Evolutionary conservation across 2,797 vertebrate species (phyloP).

Genomic region (Trachops cirrhosus): DNA sequence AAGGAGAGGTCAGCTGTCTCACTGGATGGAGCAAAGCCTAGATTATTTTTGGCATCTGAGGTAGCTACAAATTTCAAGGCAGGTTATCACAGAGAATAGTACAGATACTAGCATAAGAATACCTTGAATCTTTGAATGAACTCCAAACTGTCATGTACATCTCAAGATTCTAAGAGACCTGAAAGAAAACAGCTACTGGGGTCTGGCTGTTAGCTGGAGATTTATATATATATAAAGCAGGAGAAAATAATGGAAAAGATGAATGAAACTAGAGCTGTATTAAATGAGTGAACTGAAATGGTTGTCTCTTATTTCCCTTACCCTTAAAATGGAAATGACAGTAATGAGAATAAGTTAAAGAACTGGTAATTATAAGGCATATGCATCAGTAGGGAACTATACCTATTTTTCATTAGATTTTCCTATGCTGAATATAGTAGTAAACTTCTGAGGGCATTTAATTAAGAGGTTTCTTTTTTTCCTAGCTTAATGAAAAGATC

Average conservation of each 20-base stretch:
- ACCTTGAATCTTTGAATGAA: neutral
- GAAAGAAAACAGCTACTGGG: neutral
- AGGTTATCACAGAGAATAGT: neutral
- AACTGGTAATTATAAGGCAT: neutral
- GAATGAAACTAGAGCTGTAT: neutral
- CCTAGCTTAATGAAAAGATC: slow-evolving; percentile 12
- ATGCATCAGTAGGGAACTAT: neutral
- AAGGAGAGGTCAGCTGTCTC: neutral
- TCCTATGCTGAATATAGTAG: neutral
- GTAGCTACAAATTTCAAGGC: neutral
- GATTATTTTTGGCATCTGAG: neutral
- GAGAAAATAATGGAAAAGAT: neutral
- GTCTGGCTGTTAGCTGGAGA: neutral
- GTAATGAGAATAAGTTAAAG: neutral
- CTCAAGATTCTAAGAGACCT: neutral
- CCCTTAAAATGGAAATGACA: neutral
- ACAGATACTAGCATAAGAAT: neutral
- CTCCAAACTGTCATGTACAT: neutral
- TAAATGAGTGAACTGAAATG: neutral
- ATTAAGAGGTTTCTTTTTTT: neutral
- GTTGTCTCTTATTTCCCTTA: neutral
- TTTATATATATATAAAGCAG: too few species aligned
- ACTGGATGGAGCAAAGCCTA: neutral
- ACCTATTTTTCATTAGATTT: slow-evolving; percentile 26
- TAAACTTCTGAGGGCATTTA: neutral